Percentiles rank a stretch among this genome's conserved stretches.
Evolutionary conservation across 2,113 vertebrate genomes (phyloP).

Genomic region (Hemichromis elongatus): DNA sequence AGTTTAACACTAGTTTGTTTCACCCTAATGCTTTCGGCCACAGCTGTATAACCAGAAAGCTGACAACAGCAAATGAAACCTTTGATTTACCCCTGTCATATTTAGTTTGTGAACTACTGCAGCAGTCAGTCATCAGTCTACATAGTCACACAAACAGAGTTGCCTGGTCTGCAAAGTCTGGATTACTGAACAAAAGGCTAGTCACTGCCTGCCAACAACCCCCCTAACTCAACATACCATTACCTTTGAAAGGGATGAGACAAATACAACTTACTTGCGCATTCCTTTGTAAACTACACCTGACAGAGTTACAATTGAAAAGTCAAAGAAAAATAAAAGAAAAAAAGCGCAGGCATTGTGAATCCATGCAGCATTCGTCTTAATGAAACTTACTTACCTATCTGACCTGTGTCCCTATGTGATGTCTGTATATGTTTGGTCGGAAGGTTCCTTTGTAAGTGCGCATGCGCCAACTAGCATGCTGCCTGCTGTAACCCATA

Average conservation of each 20-base stretch:
- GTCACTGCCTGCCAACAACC: neutral
- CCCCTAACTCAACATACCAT: neutral
- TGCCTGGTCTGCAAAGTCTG: slow-evolving; percentile 49
- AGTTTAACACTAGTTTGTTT: neutral
- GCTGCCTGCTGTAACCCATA: too few species aligned
- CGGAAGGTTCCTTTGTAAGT: too few species aligned
- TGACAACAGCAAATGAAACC: neutral
- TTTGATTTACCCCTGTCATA: neutral
- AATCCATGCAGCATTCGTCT: neutral
- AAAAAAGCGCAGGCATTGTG: neutral
- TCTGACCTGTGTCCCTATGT: too few species aligned
- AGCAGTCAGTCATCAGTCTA: slow-evolving; percentile 4
- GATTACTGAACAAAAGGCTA: slow-evolving; percentile 50
- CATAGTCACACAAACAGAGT: slow-evolving; percentile 33
- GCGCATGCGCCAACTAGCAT: too few species aligned
- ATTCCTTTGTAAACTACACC: neutral
- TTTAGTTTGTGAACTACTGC: neutral
- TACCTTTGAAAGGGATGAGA: neutral
- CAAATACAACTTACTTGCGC: neutral
- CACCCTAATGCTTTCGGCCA: neutral
- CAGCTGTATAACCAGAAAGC: neutral
- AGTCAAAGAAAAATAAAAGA: neutral
- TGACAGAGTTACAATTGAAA: neutral
- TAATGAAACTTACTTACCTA: too few species aligned
- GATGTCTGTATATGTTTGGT: too few species aligned